A percentile compares a stretch with the other conserved stretches of the same genome.
Evolutionary conservation across 30 jellyfish, hydroid and myxozoan genomes (phyloP).

Genomic region (Catostylus mosaicus): DNA sequence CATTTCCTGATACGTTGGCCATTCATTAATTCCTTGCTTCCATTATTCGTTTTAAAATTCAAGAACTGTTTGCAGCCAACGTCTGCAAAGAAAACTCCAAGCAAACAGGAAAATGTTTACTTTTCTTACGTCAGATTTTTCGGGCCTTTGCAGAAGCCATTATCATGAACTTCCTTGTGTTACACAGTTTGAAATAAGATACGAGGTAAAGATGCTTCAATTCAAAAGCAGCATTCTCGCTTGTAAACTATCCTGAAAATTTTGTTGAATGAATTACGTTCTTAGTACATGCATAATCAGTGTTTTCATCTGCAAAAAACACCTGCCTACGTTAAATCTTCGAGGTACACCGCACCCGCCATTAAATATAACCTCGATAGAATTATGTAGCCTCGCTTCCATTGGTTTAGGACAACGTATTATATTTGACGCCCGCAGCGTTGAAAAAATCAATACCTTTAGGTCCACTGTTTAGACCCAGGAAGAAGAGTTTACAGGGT

Average conservation of each 20-base stretch:
- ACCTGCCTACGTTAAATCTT: constrained; percentile 3
- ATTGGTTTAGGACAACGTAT: too few relatives aligned
- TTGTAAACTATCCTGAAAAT: background rate
- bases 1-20: constrained; percentile 18
- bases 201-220: background rate
- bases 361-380: background rate
- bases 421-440: too few relatives aligned
- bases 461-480: too few relatives aligned
- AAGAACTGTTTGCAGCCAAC: background rate
- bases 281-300: constrained; percentile 3
- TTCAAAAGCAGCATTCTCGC: background rate
- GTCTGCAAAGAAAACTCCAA: background rate
- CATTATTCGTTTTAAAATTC: background rate
- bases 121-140: too few relatives aligned
- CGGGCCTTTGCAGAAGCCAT: too few relatives aligned
- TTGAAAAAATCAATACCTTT: too few relatives aligned
- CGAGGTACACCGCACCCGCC: constrained; percentile 19
- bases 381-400: too few relatives aligned
- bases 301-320: constrained; percentile 3
- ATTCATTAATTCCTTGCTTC: background rate
- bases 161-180: background rate
- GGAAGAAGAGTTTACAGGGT: too few relatives aligned
- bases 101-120: background rate
- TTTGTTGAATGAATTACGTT: constrained; percentile 9
- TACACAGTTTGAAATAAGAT: background rate